Conservation (phyloP, 1,140 invertebrate genomes). For the Drepana arcuata region DNA sequence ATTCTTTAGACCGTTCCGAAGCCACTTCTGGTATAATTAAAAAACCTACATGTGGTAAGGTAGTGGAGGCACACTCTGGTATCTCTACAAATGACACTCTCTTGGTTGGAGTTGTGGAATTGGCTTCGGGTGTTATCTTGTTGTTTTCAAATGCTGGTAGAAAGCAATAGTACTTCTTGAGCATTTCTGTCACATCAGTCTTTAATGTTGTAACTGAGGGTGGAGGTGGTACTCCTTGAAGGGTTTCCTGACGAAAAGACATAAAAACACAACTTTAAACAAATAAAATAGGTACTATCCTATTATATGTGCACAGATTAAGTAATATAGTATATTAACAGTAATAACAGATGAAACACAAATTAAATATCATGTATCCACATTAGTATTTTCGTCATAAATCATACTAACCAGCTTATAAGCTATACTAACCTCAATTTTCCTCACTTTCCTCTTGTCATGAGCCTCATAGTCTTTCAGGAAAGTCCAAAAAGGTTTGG, state of each 20-base stretch:
- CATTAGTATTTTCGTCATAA: no score
- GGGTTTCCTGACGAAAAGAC: constrained; percentile 50
- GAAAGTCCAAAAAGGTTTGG: constrained; percentile 54
- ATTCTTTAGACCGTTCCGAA: no score
- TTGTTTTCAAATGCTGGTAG: constrained; percentile 45
- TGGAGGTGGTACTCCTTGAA: constrained; percentile 76
- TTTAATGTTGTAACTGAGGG: constrained; percentile 76
- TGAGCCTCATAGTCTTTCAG: constrained; percentile 50
- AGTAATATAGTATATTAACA: no score
- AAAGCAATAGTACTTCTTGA: constrained; percentile 63
- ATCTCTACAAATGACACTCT: constrained; percentile 52
- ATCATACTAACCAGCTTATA: no score
- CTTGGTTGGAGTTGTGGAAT: constrained; percentile 49
- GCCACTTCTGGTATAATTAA: no score
- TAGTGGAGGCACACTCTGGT: no score
- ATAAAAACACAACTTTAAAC: no score
- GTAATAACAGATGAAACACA: no score
- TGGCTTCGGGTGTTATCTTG: constrained; percentile 26
- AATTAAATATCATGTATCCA: no score
- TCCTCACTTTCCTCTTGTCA: constrained; percentile 56
- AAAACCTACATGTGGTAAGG: no score
- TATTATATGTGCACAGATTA: no score
- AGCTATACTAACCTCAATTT: constrained; percentile 53
- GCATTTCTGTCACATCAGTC: constrained; percentile 75
- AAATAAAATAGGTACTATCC: no score